Evolutionary conservation across 1,140 invertebrate species (phyloP).

Genomic region (Steinernema khuongi): DNA sequence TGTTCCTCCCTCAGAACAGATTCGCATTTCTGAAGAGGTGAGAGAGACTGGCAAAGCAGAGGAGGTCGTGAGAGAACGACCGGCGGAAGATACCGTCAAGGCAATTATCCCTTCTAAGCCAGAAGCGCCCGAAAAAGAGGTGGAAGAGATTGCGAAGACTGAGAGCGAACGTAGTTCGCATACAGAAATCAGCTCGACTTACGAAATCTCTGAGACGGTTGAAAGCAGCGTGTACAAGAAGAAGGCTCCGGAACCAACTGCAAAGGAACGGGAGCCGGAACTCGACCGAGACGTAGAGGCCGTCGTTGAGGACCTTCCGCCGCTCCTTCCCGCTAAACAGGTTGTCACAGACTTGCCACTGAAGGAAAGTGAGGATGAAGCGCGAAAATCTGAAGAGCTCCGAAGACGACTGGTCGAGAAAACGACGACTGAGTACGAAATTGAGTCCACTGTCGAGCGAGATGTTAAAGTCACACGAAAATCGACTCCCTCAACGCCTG

Average conservation of each 20-base stretch:
- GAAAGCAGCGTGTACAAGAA: neutral
- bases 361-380: neutral
- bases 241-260: neutral
- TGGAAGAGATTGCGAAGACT: neutral
- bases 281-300: neutral
- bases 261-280: neutral
- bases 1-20: neutral
- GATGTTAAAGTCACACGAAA: neutral
- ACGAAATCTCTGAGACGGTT: neutral
- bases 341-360: neutral
- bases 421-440: neutral
- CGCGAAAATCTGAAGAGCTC: neutral
- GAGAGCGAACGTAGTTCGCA: neutral
- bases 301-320: neutral
- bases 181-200: neutral
- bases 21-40: neutral
- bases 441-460: neutral
- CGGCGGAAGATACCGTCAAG: neutral
- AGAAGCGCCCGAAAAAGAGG: neutral
- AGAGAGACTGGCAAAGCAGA: neutral
- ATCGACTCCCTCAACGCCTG: neutral
- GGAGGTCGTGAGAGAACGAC: neutral
- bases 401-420: neutral
- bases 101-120: neutral
- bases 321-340: neutral